Base-by-base conservation (phyloP, 2,888 invertebrate genomes). In the Drosophila emarginata region DNA sequence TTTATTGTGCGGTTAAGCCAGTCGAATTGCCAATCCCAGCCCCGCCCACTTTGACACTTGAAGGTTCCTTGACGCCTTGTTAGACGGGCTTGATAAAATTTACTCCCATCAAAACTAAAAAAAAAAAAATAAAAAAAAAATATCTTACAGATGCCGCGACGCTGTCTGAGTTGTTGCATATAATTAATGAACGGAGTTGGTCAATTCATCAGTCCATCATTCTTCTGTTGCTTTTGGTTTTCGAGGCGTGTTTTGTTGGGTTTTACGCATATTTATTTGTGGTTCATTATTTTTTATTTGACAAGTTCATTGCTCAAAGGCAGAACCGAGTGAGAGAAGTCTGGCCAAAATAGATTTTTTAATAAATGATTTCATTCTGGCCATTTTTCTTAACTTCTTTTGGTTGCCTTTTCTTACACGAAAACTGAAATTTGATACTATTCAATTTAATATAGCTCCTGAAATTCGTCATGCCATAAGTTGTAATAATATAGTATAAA, bases 21-120 rank as follows among this genome's bases (percentile, higher is more conserved):
- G 77, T 71, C 53, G 58, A 39, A 45, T 45, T 45, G 45, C 21
- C 39, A 66, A 61, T 57, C 26, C 56, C 67, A 40, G 51, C 67
- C 21, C 15, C 60, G 26, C 63, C 54, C 45, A 28, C 39, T 60
- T 61, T 40, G 59, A 32, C 69, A 79, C 76, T 87, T 75, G 76
- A 79, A 71, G 77, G 88, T 83, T 83, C 79, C 85, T 81, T 85
- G 83, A 82, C 82, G 82, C 83, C 36, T 53, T 45, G 45, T 45
- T 45, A 45, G 45, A 21, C 18, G 18, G 45, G 21, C 45, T 11
- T 45, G 45, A 45, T 45, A 45, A 45, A 45, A 45, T 18, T 15
- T 11, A 45, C 18, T 45, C 18, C 18, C 18, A 45, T 45, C 9
- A 45, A 45, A 45, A 45, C 11, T 11, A 11, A 45, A 45, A 45